A percentile compares a stretch with the other conserved stretches of the same genome.
Evolutionary conservation across 2,888 invertebrate species (phyloP).

Genomic region (Tiliacea citrago): DNA sequence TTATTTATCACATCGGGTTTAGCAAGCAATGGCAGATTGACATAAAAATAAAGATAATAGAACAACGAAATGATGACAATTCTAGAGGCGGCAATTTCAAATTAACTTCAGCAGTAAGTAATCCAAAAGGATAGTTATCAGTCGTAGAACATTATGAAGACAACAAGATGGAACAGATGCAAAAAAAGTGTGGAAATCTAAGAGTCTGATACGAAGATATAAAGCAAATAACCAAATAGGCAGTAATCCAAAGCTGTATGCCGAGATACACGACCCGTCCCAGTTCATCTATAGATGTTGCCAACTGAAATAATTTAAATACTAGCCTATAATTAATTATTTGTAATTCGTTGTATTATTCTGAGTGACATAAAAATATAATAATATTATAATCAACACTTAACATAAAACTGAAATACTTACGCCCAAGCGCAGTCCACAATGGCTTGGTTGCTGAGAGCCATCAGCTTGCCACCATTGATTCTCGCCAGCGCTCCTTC

Average conservation of each 20-base stretch:
- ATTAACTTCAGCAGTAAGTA: not conserved
- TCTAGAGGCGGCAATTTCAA: not conserved
- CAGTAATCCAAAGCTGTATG: not conserved
- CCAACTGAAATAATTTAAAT: not conserved
- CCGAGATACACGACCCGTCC: not conserved
- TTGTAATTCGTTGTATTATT: not conserved
- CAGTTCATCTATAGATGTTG: not conserved
- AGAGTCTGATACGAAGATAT: not conserved
- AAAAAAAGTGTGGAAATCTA: not conserved
- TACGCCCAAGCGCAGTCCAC: slow-evolving; percentile 85
- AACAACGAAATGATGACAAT: not conserved
- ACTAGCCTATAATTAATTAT: not conserved
- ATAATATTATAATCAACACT: not conserved
- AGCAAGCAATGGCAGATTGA: not conserved
- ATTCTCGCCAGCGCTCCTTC: slow-evolving; percentile 82
- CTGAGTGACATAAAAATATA: not conserved
- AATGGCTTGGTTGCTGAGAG: slow-evolving; percentile 82
- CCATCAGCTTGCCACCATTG: slow-evolving; percentile 79
- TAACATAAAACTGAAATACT: slow-evolving; percentile 33
- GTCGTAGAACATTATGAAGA: not conserved
- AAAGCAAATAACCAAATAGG: not conserved
- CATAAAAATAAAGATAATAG: too few species aligned
- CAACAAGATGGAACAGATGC: not conserved
- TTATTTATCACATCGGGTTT: too few species aligned
- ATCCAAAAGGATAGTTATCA: too few species aligned